Percentiles rank a stretch among this genome's conserved stretches.
Evolutionary conservation across 1,140 invertebrate genomes (phyloP).

Genomic region (Rhizoglyphus robini): DNA sequence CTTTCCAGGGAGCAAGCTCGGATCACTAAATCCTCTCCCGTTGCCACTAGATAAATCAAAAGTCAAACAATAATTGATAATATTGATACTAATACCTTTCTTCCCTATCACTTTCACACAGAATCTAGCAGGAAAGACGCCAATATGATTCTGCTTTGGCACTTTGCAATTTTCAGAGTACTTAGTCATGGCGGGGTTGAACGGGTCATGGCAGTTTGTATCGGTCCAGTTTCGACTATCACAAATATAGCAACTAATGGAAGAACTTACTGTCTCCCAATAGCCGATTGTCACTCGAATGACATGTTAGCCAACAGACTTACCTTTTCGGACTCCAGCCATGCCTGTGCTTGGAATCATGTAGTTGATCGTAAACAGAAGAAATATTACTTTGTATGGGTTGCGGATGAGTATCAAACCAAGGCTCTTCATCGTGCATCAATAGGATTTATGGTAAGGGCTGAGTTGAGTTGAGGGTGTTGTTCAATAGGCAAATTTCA

Average conservation of each 20-base stretch:
- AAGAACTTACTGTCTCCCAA: conserved; percentile 19
- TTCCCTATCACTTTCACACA: conserved; percentile 45
- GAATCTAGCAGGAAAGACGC: conserved; percentile 45
- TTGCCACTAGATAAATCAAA: conserved; percentile 26
- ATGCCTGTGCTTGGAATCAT: background rate
- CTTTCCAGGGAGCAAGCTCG: conserved; percentile 43
- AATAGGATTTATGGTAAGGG: too few species aligned
- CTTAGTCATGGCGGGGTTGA: conserved; percentile 37
- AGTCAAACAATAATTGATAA: background rate
- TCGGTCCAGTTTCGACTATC: conserved; percentile 43
- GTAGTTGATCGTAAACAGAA: background rate
- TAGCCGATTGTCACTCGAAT: background rate
- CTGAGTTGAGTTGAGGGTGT: too few species aligned
- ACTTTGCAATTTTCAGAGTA: conserved; percentile 43
- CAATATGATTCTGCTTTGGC: conserved; percentile 41
- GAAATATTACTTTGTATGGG: background rate
- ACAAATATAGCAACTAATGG: conserved; percentile 46
- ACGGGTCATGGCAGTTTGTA: conserved; percentile 44
- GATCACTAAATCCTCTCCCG: conserved; percentile 36
- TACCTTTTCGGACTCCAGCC: background rate
- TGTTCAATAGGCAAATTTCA: too few species aligned
- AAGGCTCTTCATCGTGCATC: background rate
- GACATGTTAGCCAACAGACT: background rate
- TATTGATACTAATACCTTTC: conserved; percentile 27
- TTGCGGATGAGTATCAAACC: background rate